These are phyloP conservation scores for Seriola quinqueradiata DNA, from an alignment of 2,113 vertebrate species.

Conservation along the genomic window DNA sequence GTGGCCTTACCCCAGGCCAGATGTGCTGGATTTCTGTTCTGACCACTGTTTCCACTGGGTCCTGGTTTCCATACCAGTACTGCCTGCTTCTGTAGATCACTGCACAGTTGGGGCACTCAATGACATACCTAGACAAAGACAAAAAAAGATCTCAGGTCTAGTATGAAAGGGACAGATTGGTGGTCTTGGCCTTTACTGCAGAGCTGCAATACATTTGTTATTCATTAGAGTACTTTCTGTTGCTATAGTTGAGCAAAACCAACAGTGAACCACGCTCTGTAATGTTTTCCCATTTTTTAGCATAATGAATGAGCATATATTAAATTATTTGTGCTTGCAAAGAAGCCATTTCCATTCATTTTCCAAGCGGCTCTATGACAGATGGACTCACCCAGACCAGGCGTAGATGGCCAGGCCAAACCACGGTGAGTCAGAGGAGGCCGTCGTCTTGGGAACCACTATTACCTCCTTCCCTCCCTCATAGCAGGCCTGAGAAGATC, in stretches of 20 bases:
- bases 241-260: not conserved
- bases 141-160: not conserved
- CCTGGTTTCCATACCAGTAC: conserved; percentile 99
- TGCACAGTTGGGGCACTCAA: conserved; percentile 95
- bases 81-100: conserved; percentile 98
- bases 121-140: conserved; percentile 90
- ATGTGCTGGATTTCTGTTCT: conserved; percentile 98
- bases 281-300: not conserved
- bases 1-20: conserved; percentile 93
- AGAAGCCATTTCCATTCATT: not conserved
- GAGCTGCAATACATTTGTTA: not conserved
- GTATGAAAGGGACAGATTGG: not conserved
- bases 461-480: conserved; percentile 97
- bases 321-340: not conserved
- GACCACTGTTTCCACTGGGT: conserved; percentile 98
- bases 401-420: conserved; percentile 97
- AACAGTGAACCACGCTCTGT: not conserved
- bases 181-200: not conserved
- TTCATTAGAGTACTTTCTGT: too few relatives aligned
- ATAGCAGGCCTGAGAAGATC: conserved; percentile 91
- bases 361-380: not conserved
- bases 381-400: conserved; percentile 95
- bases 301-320: not conserved
- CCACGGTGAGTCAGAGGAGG: conserved; percentile 99
- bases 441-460: conserved; percentile 98